Percentiles rank a stretch among this genome's conserved stretches.
These are phyloP conservation scores for Neoniphon sammara DNA, from an alignment of 2,797 vertebrate species.

Conservation along the genomic window DNA sequence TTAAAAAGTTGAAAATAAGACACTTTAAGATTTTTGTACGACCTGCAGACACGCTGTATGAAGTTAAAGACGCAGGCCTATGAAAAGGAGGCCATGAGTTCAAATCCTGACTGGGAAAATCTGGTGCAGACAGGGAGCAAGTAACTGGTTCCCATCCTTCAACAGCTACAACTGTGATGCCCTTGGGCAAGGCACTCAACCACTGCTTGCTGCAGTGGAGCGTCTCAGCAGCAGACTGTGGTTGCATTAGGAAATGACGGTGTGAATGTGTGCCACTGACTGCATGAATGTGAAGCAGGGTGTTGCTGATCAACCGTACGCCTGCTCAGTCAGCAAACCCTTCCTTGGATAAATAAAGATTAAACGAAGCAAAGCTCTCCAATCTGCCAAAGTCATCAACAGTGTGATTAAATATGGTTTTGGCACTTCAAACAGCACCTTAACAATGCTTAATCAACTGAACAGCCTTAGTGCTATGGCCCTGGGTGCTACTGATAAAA, in stretches of 20 bases:
- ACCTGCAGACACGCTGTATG: no score
- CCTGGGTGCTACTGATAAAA: constrained; percentile 13
- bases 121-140: no score
- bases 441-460: constrained; percentile 12
- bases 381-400: constrained; percentile 7
- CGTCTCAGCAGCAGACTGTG: background rate
- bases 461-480: constrained; percentile 12
- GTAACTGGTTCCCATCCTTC: no score
- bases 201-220: background rate
- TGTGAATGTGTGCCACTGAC: background rate
- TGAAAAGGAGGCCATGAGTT: no score
- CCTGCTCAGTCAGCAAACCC: background rate
- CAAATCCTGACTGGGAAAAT: no score
- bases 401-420: constrained; percentile 17
- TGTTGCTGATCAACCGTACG: background rate
- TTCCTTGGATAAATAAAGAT: background rate
- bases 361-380: background rate
- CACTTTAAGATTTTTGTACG: no score
- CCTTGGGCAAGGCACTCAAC: background rate
- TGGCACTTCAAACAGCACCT: constrained; percentile 1
- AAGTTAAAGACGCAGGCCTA: no score
- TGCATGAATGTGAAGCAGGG: background rate
- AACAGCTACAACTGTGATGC: no score
- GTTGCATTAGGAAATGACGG: background rate
- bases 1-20: no score